phyloP scores from a whole-genome alignment of 1,140 invertebrate genomes.

The Harpegnathos saltator region DNA sequence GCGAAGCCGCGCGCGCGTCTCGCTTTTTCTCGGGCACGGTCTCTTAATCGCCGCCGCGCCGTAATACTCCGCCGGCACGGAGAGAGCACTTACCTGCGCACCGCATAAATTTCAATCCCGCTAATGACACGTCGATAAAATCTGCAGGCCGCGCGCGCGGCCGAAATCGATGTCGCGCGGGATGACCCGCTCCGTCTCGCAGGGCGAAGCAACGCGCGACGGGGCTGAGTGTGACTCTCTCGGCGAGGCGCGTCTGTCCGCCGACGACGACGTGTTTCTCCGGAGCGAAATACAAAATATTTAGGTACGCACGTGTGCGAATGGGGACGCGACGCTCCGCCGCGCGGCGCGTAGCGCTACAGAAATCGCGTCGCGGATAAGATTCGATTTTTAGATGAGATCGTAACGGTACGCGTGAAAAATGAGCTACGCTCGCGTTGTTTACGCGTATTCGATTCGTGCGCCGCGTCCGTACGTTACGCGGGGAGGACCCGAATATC shows the following conservation, averaged over 20 bases:
- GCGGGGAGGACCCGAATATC: not conserved
- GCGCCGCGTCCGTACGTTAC: not conserved
- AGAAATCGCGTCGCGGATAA: constrained; percentile 15
- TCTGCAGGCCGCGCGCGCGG: not conserved
- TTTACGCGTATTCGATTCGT: not conserved
- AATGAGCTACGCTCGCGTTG: constrained; percentile 3
- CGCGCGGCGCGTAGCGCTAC: not conserved
- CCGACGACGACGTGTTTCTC: not conserved
- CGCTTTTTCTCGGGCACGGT: constrained; percentile 15
- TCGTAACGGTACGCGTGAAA: not conserved
- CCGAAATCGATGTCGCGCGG: not conserved
- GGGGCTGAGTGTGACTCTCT: too few relatives aligned
- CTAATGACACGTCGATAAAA: constrained; percentile 41
- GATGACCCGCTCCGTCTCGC: not conserved
- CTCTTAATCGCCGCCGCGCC: constrained; percentile 33
- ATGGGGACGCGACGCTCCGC: not conserved
- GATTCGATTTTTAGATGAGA: too few relatives aligned
- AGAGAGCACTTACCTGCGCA: not conserved
- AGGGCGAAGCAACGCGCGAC: not conserved
- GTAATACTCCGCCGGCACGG: not conserved
- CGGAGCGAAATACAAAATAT: not conserved
- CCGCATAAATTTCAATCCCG: constrained; percentile 34
- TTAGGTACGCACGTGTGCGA: not conserved
- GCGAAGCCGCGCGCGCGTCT: constrained; percentile 28
- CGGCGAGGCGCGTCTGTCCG: too few relatives aligned